A percentile compares a stretch with the other conserved stretches of the same genome.
These are phyloP conservation scores for Morpho helenor DNA, from an alignment of 2,888 invertebrate species.

Conservation along the genomic window DNA sequence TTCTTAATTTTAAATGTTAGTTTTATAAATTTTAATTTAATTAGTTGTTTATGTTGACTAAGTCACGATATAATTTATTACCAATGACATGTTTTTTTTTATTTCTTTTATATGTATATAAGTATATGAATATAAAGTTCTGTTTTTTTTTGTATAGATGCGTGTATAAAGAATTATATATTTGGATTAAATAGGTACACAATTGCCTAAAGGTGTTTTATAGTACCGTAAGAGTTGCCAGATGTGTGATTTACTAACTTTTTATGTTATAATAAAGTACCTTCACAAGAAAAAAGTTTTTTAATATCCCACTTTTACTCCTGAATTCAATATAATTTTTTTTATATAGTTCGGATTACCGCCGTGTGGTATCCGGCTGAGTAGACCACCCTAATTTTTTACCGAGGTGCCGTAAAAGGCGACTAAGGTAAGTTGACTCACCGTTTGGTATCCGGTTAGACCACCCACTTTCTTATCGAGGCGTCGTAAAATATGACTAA, in stretches of 20 bases:
- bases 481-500: too few relatives aligned
- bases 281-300: conserved; percentile 13
- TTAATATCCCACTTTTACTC: neutral
- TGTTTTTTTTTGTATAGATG: conserved; percentile 53
- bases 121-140: conserved; percentile 18
- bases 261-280: conserved; percentile 22
- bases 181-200: conserved; percentile 52
- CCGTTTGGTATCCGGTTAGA: too few relatives aligned
- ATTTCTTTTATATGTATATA: conserved; percentile 56
- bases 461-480: too few relatives aligned
- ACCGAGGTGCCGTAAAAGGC: too few relatives aligned
- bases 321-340: too few relatives aligned
- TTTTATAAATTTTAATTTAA: conserved; percentile 30
- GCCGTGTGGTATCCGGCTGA: too few relatives aligned
- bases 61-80: conserved; percentile 78
- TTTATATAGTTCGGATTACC: too few relatives aligned
- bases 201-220: conserved; percentile 45
- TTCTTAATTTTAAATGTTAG: conserved; percentile 40
- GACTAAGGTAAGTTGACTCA: too few relatives aligned
- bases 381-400: too few relatives aligned
- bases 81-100: conserved; percentile 75
- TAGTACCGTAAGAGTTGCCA: conserved; percentile 55
- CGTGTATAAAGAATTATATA: conserved; percentile 62
- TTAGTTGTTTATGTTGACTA: conserved; percentile 66
- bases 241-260: conserved; percentile 71